Evolutionary conservation across 2,797 vertebrate genomes (phyloP).

Genomic region (Sandelia bainsii): DNA sequence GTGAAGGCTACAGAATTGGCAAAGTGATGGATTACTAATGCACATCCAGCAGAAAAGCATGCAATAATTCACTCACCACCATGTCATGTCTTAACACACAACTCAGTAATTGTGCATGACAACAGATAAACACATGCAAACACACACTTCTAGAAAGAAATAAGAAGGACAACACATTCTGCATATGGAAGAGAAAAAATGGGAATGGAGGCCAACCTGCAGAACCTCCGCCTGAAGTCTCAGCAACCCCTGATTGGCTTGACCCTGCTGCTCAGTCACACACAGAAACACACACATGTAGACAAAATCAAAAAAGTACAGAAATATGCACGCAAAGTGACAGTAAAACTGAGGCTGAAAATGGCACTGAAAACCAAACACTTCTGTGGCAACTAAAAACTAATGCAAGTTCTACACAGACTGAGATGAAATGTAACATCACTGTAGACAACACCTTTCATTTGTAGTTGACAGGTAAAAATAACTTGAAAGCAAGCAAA

Average conservation of each 20-base stretch:
- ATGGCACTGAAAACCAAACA: background rate
- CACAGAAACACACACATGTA: constrained; percentile 1
- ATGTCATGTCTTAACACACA: background rate
- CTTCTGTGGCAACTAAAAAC: background rate
- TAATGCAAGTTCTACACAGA: background rate
- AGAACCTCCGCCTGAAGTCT: constrained; percentile 61
- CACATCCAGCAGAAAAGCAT: constrained; percentile 11
- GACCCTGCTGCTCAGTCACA: constrained; percentile 76
- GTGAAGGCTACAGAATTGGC: background rate
- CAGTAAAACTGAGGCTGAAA: constrained; percentile 16
- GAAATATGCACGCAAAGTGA: constrained; percentile 34
- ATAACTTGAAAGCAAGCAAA: background rate
- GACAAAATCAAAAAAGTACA: constrained; percentile 41
- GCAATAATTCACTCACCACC: background rate
- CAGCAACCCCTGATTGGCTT: constrained; percentile 70
- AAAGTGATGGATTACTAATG: background rate
- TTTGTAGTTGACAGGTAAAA: background rate
- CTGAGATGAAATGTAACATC: background rate
- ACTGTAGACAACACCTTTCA: background rate
- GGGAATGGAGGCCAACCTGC: constrained; percentile 75
- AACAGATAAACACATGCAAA: constrained; percentile 28
- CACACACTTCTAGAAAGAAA: background rate
- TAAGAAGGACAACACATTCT: constrained; percentile 1
- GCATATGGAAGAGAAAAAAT: constrained; percentile 35
- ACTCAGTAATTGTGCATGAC: background rate